Base-by-base conservation (phyloP, 2,113 vertebrate species). In the Nerophis ophidion region DNA sequence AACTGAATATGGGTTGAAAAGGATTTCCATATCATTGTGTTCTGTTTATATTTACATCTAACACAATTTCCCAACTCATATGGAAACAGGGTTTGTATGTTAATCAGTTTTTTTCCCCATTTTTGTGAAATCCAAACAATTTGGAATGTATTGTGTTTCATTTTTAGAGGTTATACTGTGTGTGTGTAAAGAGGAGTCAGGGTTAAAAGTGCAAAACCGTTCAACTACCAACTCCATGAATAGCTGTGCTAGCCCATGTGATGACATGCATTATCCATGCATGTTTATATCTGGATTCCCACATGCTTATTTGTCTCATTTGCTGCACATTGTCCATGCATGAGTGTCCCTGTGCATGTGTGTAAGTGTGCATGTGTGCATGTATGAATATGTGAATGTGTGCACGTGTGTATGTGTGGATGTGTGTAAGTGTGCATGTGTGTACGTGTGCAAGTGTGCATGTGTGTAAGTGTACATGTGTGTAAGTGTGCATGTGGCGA, bases 231-330 rank as follows among this genome's bases (percentile, higher is more conserved):
- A 66, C 38, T 67, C 48, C 35, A 61, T 63, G 55, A 64, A 67
- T 61, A 60, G 51, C 61, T 75, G 46, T 42, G 67, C 52, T 49
- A 65, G 67, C 64, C 38, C 58, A 50, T 70, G 64, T 62, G 57
- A 70, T 68, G 71, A 51, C 33, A 70, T 74, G 46, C 67, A 73
- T 77, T 79, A 77, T 77, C 68, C 52, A 63, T 74, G 66, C 26
- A 63, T 77, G 44, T 65, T 47, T 62, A 12, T 63, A 9, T 72
- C 60, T 61, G 66, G 57, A 67, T 38, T 71, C 36, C 57, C 15
- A 26, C 7, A 61, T 45, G 9, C 42, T 50, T 34, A 51, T 9
- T 38, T 61, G 40, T 67, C n/a, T 51, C 53, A 48, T 55, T 51
- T 75, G 66, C 68, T 63, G 57, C 60, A 58, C 44, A 80, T 77